These are phyloP conservation scores for Ganaspis sp. DNA, from an alignment of 1,140 invertebrate genomes.

Conservation along the genomic window DNA sequence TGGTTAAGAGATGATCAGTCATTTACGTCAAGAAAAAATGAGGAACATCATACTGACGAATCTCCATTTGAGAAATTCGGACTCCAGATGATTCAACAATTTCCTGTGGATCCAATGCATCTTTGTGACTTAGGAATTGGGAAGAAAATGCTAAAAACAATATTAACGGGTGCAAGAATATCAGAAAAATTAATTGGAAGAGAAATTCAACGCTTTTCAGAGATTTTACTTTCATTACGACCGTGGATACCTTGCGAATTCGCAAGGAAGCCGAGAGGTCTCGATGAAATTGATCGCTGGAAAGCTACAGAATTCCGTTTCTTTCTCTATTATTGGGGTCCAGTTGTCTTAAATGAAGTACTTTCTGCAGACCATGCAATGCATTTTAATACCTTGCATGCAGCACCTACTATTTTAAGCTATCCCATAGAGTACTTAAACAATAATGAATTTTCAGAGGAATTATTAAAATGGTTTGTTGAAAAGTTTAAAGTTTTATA, in stretches of 20 bases:
- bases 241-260: constrained; percentile 18
- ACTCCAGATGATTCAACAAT: constrained; percentile 23
- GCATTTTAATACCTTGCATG: constrained; percentile 62
- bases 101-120: constrained; percentile 27
- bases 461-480: constrained; percentile 46
- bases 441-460: constrained; percentile 25
- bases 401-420: constrained; percentile 33
- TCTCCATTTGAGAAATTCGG: neutral
- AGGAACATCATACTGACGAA: neutral
- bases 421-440: neutral
- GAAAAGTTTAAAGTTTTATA: constrained; percentile 46
- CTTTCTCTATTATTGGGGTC: constrained; percentile 73
- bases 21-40: neutral
- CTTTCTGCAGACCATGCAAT: constrained; percentile 60
- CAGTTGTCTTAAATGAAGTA: constrained; percentile 62
- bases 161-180: neutral
- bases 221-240: neutral
- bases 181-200: neutral
- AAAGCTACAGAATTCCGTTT: constrained; percentile 43
- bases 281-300: neutral
- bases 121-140: neutral
- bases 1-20: neutral
- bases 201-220: neutral
- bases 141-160: constrained; percentile 16
- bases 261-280: neutral